Evolutionary conservation across 2,113 vertebrate species (phyloP).

Genomic region (Chionis minor): DNA sequence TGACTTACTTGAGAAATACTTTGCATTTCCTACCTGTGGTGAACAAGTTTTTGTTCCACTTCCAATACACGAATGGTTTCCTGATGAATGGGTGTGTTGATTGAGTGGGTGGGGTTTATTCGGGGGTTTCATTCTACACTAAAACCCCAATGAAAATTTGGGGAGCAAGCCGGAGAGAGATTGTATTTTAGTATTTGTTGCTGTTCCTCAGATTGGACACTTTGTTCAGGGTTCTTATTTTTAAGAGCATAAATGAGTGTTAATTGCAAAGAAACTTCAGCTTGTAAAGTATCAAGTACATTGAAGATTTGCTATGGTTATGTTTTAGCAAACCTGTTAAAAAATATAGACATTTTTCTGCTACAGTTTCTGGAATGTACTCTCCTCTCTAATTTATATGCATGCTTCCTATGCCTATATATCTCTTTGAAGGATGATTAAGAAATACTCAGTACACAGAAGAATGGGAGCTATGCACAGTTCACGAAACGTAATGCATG

Average conservation of each 20-base stretch:
- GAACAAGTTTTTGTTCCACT: constrained; percentile 19
- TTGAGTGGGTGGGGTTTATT: not conserved
- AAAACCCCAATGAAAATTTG: not conserved
- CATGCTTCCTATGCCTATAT: constrained; percentile 48
- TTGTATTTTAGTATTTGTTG: constrained; percentile 12
- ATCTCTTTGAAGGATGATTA: constrained; percentile 65
- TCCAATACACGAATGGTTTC: not conserved
- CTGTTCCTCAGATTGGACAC: not conserved
- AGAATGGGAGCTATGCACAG: constrained; percentile 75
- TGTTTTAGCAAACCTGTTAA: constrained; percentile 16
- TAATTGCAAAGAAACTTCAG: constrained; percentile 58
- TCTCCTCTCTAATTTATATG: constrained; percentile 40
- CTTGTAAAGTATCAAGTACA: constrained; percentile 63
- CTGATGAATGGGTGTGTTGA: constrained; percentile 16
- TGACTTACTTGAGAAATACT: constrained; percentile 27
- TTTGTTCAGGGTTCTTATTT: constrained; percentile 26
- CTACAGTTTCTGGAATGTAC: constrained; percentile 27
- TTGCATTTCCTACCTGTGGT: constrained; percentile 43
- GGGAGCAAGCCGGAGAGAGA: not conserved
- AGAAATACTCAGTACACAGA: constrained; percentile 58
- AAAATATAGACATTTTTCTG: not conserved
- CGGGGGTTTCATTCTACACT: not conserved
- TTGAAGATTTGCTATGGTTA: constrained; percentile 35
- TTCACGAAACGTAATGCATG: constrained; percentile 65
- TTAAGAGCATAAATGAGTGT: constrained; percentile 50